A percentile compares a stretch with the other conserved stretches of the same genome.
phyloP scores from a whole-genome alignment of 2,888 invertebrate species.

The Limenitis camilla region DNA sequence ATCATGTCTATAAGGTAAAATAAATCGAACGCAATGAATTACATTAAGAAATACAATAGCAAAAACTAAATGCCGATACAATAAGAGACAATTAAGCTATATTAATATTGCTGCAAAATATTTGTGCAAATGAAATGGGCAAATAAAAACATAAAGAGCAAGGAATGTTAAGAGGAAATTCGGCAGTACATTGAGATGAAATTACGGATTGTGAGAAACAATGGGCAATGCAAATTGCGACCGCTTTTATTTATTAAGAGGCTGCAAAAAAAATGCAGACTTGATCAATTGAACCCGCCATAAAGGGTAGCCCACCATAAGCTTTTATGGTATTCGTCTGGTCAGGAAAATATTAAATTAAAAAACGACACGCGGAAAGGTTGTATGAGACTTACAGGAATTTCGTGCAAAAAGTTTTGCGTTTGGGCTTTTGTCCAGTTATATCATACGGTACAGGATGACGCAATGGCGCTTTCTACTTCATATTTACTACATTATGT shows the following conservation, averaged over 20 bases:
- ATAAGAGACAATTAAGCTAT: slow-evolving; percentile 21
- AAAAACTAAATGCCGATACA: slow-evolving; percentile 8
- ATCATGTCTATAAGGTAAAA: no score
- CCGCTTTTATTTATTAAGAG: slow-evolving; percentile 52
- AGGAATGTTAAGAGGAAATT: slow-evolving; percentile 36
- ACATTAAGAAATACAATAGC: neutral
- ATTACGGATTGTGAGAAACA: slow-evolving; percentile 59
- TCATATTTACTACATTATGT: neutral
- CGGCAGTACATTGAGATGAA: slow-evolving; percentile 48
- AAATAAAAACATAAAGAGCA: slow-evolving; percentile 38
- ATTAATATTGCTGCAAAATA: slow-evolving; percentile 13
- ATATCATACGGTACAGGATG: slow-evolving; percentile 4
- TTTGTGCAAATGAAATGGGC: slow-evolving; percentile 17
- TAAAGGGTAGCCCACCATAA: slow-evolving; percentile 33
- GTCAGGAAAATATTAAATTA: slow-evolving; percentile 47
- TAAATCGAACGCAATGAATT: no score
- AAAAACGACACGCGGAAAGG: slow-evolving; percentile 43
- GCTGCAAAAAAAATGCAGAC: slow-evolving; percentile 44
- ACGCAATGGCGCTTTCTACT: slow-evolving; percentile 1
- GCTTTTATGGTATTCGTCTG: slow-evolving; percentile 50
- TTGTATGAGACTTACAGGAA: slow-evolving; percentile 31
- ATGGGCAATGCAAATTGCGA: slow-evolving; percentile 66
- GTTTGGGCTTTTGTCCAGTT: slow-evolving; percentile 10
- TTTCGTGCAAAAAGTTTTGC: slow-evolving; percentile 26
- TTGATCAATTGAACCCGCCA: slow-evolving; percentile 50